phyloP scores from a whole-genome alignment of 1,140 invertebrate genomes.

The Dendroctonus valens region DNA sequence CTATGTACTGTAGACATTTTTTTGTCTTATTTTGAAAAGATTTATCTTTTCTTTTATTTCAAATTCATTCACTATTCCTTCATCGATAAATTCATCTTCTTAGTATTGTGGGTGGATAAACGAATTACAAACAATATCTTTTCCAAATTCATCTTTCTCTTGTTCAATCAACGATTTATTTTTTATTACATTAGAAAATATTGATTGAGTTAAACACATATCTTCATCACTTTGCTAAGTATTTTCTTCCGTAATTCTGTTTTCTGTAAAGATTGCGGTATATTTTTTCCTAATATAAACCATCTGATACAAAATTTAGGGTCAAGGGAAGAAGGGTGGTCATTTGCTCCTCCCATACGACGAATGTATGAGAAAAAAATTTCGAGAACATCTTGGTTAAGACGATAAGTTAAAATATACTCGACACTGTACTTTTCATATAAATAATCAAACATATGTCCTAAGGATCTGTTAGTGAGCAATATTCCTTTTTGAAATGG shows the following conservation, averaged over 20 bases:
- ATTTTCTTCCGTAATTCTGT: constrained; percentile 30
- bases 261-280: constrained; percentile 31
- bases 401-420: constrained; percentile 28
- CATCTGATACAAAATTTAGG: constrained; percentile 35
- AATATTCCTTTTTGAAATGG: constrained; percentile 16
- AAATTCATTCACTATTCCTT: constrained; percentile 3
- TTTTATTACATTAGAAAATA: neutral
- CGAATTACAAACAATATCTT: neutral
- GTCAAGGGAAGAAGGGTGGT: constrained; percentile 36
- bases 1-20: too few relatives aligned
- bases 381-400: constrained; percentile 40
- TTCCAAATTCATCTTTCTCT: neutral
- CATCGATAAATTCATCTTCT: too few relatives aligned
- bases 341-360: constrained; percentile 39
- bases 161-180: neutral
- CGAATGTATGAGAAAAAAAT: constrained; percentile 41
- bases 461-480: constrained; percentile 8
- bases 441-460: constrained; percentile 19
- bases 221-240: too few relatives aligned
- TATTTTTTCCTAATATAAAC: constrained; percentile 39
- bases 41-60: constrained; percentile 15
- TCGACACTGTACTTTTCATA: constrained; percentile 10
- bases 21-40: too few relatives aligned
- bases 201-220: constrained; percentile 1
- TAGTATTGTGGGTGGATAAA: too few relatives aligned